phyloP scores from a whole-genome alignment of 2,888 invertebrate genomes.

The Metopia argyrocephala region DNA sequence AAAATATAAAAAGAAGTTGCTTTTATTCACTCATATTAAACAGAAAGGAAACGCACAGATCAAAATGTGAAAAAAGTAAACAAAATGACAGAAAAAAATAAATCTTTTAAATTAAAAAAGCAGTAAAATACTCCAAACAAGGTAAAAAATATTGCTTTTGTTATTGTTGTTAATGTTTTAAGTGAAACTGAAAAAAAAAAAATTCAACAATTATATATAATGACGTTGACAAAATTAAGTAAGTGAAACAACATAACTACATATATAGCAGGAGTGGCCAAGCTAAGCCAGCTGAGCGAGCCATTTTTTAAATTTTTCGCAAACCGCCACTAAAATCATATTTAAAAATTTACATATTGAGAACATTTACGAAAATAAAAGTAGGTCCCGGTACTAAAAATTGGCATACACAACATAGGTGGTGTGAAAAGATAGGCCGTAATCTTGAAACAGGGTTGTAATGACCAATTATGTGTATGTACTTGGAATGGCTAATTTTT shows the following conservation, averaged over 20 bases:
- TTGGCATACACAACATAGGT: no score
- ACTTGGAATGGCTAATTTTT: no score
- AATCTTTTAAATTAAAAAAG: not conserved
- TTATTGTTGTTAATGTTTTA: not conserved
- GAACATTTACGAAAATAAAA: no score
- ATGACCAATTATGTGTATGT: no score
- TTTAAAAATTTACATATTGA: no score
- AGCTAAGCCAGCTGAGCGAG: no score
- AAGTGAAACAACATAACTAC: no score
- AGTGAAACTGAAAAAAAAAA: conserved; percentile 29
- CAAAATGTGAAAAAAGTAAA: conserved; percentile 15
- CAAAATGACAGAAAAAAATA: not conserved
- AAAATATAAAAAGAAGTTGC: not conserved
- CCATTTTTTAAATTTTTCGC: no score
- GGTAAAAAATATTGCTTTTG: not conserved
- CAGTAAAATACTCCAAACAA: not conserved
- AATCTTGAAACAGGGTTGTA: no score
- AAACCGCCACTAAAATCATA: no score
- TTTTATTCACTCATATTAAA: not conserved
- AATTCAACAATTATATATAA: conserved; percentile 40
- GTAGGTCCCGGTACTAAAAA: no score
- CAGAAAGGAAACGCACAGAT: not conserved
- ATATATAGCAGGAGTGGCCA: not conserved
- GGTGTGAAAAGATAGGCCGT: no score
- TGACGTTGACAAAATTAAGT: conserved; percentile 41